Evolutionary conservation across 2,113 vertebrate species (phyloP).

Genomic region (Stictonetta naevosa): DNA sequence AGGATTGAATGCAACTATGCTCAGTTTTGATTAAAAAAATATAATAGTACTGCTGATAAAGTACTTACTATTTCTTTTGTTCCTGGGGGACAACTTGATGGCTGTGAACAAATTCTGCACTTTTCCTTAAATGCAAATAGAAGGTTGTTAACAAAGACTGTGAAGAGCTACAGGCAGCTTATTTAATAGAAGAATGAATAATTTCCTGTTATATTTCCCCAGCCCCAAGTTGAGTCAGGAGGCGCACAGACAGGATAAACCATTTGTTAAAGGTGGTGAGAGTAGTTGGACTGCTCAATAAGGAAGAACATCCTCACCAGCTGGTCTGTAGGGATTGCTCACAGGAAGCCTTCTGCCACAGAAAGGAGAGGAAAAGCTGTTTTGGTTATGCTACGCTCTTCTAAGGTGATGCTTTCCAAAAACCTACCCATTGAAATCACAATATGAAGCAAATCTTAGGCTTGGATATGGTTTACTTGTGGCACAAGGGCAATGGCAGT

Average conservation of each 20-base stretch:
- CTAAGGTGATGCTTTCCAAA: not conserved
- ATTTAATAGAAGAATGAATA: not conserved
- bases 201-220: not conserved
- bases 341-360: not conserved
- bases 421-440: not conserved
- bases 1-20: not conserved
- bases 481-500: not conserved
- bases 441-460: not conserved
- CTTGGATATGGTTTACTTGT: not conserved
- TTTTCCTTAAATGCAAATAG: slow-evolving; percentile 71
- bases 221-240: not conserved
- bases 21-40: not conserved
- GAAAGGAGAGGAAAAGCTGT: not conserved
- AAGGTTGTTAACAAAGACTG: not conserved
- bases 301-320: not conserved
- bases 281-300: not conserved
- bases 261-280: not conserved
- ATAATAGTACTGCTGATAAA: not conserved
- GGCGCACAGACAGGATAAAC: not conserved
- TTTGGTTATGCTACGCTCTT: not conserved
- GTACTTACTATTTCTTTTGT: slow-evolving; percentile 75
- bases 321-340: rapidly evolving
- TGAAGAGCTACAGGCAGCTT: not conserved
- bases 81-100: slow-evolving; percentile 77
- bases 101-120: slow-evolving; percentile 65